These are phyloP conservation scores for Seriola dumerili DNA, from an alignment of 2,113 vertebrate genomes.

Conservation along the genomic window DNA sequence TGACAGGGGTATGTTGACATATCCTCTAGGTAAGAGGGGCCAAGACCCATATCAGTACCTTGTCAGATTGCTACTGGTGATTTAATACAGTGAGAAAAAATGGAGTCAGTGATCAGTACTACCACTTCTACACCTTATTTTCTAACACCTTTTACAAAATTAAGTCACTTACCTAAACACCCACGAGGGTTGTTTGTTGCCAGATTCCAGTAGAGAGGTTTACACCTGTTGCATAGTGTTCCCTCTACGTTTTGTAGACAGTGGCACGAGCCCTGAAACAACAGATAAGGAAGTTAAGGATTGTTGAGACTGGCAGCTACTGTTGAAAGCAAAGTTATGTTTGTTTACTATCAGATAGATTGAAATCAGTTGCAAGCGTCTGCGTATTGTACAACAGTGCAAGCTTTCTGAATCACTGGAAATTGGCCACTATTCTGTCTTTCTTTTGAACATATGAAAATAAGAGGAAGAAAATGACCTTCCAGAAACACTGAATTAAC, in stretches of 20 bases:
- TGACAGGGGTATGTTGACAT: slow-evolving; percentile 69
- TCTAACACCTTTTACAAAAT: neutral
- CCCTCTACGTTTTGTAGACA: slow-evolving; percentile 89
- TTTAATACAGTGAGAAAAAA: slow-evolving; percentile 35
- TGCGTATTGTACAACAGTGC: slow-evolving; percentile 21
- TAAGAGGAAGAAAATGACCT: neutral
- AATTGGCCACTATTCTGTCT: neutral
- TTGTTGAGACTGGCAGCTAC: slow-evolving; percentile 17
- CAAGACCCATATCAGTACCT: slow-evolving; percentile 55
- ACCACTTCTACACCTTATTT: neutral
- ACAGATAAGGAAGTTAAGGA: slow-evolving; percentile 43
- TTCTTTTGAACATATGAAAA: slow-evolving; percentile 8
- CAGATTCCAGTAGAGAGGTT: slow-evolving; percentile 93
- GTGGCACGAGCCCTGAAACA: slow-evolving; percentile 87
- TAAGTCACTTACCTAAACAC: slow-evolving; percentile 86
- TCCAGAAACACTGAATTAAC: slow-evolving; percentile 21
- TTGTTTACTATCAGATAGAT: slow-evolving; percentile 16
- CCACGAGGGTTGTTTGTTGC: slow-evolving; percentile 85
- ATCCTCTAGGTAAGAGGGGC: slow-evolving; percentile 42
- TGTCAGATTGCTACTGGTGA: slow-evolving; percentile 49
- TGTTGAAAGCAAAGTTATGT: slow-evolving; percentile 2
- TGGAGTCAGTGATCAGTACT: slow-evolving; percentile 16
- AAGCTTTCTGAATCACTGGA: slow-evolving; percentile 28
- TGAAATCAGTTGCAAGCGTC: neutral
- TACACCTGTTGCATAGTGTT: slow-evolving; percentile 88